A percentile compares a stretch with the other conserved stretches of the same genome.
phyloP scores from a whole-genome alignment of 64 coral and sea anemone species.

The Pocillopora verrucosa region DNA sequence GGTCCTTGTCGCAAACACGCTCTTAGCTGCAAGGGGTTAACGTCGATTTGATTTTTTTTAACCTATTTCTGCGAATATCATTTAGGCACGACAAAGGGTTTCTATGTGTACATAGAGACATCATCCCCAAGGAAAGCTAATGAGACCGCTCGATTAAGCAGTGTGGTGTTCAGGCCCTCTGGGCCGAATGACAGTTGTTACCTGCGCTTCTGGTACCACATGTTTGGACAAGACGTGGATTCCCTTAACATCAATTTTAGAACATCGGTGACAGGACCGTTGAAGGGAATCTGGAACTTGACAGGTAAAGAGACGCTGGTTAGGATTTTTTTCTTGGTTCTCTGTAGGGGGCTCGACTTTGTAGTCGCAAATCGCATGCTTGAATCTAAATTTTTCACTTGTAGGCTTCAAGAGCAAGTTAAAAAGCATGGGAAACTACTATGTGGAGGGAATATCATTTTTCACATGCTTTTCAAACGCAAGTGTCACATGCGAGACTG shows the following conservation, averaged over 20 bases:
- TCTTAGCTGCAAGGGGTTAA: no score
- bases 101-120: slow-evolving; percentile 90
- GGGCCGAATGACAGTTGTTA: slow-evolving; percentile 57
- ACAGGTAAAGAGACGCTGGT: slow-evolving; percentile 63
- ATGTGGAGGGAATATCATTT: no score
- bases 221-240: slow-evolving; percentile 85
- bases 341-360: no score
- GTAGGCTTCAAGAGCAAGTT: no score
- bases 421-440: no score
- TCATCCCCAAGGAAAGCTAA: slow-evolving; percentile 83
- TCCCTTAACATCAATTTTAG: slow-evolving; percentile 71
- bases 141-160: slow-evolving; percentile 91
- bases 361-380: no score
- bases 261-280: slow-evolving; percentile 65
- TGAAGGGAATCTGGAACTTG: slow-evolving; percentile 68
- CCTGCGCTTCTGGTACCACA: slow-evolving; percentile 97
- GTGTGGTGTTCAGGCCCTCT: slow-evolving; percentile 63
- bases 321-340: neutral
- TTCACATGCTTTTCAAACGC: no score
- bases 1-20: no score
- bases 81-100: slow-evolving; percentile 78
- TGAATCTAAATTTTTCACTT: no score
- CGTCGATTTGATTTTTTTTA: neutral
- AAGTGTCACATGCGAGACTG: no score
- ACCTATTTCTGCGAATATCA: neutral